Percentiles rank a stretch among this genome's conserved stretches.
Conservation (phyloP, 2,888 invertebrate genomes). For the Ectemnius lituratus region DNA sequence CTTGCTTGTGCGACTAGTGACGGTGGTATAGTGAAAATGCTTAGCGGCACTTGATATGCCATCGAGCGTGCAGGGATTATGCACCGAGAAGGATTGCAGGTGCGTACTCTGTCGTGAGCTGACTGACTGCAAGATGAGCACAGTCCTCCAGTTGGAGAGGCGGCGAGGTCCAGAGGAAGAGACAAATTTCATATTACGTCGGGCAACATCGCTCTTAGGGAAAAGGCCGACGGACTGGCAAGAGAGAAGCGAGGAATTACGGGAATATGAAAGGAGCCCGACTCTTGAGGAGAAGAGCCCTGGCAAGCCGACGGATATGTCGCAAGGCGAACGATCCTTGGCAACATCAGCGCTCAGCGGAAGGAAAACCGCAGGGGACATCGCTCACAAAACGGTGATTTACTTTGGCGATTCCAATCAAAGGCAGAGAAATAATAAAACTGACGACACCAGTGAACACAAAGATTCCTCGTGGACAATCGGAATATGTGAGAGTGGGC, state of each 20-base stretch:
- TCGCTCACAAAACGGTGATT: slow-evolving; percentile 84
- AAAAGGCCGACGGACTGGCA: slow-evolving; percentile 69
- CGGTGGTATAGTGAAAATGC: slow-evolving; percentile 25
- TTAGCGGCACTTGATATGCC: slow-evolving; percentile 54
- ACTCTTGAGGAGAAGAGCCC: slow-evolving; percentile 60
- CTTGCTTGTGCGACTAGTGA: background rate
- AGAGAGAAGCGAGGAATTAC: slow-evolving; percentile 47
- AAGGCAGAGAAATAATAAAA: slow-evolving; percentile 60
- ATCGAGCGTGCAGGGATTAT: slow-evolving; percentile 35
- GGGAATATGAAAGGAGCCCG: slow-evolving; percentile 63
- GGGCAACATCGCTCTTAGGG: slow-evolving; percentile 71
- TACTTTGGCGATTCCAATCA: slow-evolving; percentile 85
- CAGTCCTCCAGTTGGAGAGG: slow-evolving; percentile 16
- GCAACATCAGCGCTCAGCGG: background rate
- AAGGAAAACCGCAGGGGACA: slow-evolving; percentile 57
- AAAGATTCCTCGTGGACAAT: background rate
- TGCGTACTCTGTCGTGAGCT: slow-evolving; percentile 88
- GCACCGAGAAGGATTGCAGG: slow-evolving; percentile 81
- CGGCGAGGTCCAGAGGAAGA: slow-evolving; percentile 68
- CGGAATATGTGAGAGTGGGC: slow-evolving; percentile 8
- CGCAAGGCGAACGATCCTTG: background rate
- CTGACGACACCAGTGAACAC: background rate
- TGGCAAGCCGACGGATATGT: slow-evolving; percentile 7
- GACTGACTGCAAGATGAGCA: slow-evolving; percentile 80
- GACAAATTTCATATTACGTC: slow-evolving; percentile 79